Evolutionary conservation across 1,140 invertebrate genomes (phyloP), one percentile per base, ranked within the genome.

Genomic region (Ectropis grisescens): DNA sequence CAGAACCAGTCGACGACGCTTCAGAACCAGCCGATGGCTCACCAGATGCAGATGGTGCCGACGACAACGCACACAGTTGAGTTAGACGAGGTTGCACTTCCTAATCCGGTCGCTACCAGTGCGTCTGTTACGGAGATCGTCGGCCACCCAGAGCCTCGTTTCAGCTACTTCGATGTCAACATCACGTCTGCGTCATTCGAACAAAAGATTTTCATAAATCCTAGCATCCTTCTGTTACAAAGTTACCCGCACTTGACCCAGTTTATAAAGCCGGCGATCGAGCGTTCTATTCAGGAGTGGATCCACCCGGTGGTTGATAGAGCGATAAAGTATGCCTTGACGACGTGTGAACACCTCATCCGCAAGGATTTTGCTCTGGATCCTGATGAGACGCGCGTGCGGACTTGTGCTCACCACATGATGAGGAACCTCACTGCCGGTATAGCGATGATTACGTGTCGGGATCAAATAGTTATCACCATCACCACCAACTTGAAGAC

Each of bases 311-410:
- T 99, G 1, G 93, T 98, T 0, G 97, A 99, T 48, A 83, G 97
- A 25, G 94, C 95, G 0, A 95, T 98, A 26, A 98, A 98, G 78
- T 98, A 99, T 49, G 94, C 97, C 1, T 83, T 98, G 13, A 96
- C 93, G 13, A 98, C 97, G 0, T 96, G 94, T 55, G 97, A 99
- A 69, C 92, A 97, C 70, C 95, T 99, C 16, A 91, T 98, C 27
- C 91, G 96, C 34, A 99, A 99, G 85, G 98, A 99, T 79, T 99
- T 99, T 84, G 94, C 96, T 1, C 74, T 99, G 16, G 97, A 99
- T 72, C 91, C 93, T 0, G 97, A 99, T 46, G 97, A 99, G 68
- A 86, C 87, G 4, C 85, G 94, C 34, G 95, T 99, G 91, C 86
- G 96, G 13, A 87, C 89, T 0, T 95, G 96, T 2, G 94, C 96